phyloP scores from a whole-genome alignment of 1,140 invertebrate genomes.

The Saxidomus purpurata region DNA sequence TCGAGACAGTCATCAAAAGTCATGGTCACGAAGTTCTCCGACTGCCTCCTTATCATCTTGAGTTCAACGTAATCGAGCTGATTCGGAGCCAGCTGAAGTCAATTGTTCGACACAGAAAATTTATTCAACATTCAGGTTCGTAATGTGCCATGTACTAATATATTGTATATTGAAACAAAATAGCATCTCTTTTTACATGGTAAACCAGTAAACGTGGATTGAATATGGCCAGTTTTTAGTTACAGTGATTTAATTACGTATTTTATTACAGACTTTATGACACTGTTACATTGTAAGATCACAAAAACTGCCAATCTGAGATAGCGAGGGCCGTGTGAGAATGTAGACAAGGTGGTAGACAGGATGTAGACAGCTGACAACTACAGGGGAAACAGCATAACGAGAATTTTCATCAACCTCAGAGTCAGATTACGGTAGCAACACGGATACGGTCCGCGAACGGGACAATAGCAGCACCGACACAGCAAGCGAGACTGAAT shows the following conservation, averaged over 20 bases:
- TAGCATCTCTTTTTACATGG: background rate
- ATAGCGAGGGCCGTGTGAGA: background rate
- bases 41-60: conserved; percentile 7
- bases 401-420: background rate
- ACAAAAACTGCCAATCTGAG: background rate
- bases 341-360: background rate
- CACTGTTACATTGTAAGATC: background rate
- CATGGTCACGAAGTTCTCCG: conserved; percentile 16
- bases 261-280: conserved; percentile 19
- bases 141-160: background rate
- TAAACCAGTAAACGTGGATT: background rate
- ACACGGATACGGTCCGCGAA: background rate
- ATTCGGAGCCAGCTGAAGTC: conserved; percentile 17
- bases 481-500: no score
- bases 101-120: background rate
- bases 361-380: background rate
- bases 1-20: background rate
- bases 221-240: background rate
- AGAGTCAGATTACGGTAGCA: background rate
- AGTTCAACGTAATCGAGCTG: background rate
- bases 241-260: background rate
- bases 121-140: background rate
- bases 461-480: background rate
- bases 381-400: background rate
- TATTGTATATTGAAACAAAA: background rate